Evolutionary conservation across 2,797 vertebrate species (phyloP).

Genomic region (Pogonophryne albipinna): DNA sequence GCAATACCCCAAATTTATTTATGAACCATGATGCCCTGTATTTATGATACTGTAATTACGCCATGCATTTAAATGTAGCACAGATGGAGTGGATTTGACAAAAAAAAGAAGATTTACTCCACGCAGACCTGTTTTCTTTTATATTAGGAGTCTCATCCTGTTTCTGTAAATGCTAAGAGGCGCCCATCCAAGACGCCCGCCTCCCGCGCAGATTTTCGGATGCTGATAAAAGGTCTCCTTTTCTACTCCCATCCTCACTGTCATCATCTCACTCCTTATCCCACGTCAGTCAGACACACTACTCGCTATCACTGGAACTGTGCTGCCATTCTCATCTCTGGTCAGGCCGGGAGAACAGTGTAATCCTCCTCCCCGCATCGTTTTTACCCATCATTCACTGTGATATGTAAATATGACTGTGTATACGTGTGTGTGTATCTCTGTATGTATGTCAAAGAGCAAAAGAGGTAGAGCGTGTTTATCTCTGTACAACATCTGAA

Average conservation of each 20-base stretch:
- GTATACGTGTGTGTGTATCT: constrained; percentile 7
- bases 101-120: constrained; percentile 29
- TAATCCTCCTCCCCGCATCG: constrained; percentile 60
- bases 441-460: constrained; percentile 30
- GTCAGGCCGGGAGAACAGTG: constrained; percentile 68
- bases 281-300: constrained; percentile 65
- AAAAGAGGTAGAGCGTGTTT: constrained; percentile 64
- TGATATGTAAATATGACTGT: constrained; percentile 87
- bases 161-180: constrained; percentile 57
- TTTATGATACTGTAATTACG: constrained; percentile 70
- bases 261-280: constrained; percentile 72
- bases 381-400: constrained; percentile 84
- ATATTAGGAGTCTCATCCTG: constrained; percentile 55
- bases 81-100: constrained; percentile 64
- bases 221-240: constrained; percentile 64
- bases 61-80: constrained; percentile 77
- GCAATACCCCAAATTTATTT: constrained; percentile 81
- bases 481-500: constrained; percentile 74
- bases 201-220: constrained; percentile 55
- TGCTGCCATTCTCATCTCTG: constrained; percentile 74
- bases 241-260: constrained; percentile 70
- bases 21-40: constrained; percentile 59
- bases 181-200: constrained; percentile 35
- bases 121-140: constrained; percentile 57
- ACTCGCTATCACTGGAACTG: constrained; percentile 63